These are phyloP conservation scores for Lipophrys pholis DNA, from an alignment of 2,113 vertebrate genomes.

Conservation along the genomic window DNA sequence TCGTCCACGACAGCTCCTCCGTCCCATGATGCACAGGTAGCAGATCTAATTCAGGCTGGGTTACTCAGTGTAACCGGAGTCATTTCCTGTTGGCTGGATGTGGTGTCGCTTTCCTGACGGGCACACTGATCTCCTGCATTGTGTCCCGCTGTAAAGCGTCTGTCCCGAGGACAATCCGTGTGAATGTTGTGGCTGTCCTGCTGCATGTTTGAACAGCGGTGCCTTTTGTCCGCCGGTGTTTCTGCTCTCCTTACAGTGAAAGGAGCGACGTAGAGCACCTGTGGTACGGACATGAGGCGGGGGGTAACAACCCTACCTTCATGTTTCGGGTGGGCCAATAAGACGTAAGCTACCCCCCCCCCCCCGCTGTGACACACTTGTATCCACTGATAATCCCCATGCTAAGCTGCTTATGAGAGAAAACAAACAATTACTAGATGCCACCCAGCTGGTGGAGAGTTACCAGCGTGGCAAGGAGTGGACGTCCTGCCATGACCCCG, in stretches of 20 bases:
- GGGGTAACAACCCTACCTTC: neutral
- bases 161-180: neutral
- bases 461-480: neutral
- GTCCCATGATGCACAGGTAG: no score
- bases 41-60: no score
- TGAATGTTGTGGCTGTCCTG: neutral
- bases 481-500: neutral
- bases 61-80: no score
- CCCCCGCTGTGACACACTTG: conserved; percentile 29
- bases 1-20: no score
- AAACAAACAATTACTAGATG: conserved; percentile 68
- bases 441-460: conserved; percentile 36
- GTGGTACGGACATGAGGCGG: neutral
- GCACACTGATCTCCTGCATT: neutral
- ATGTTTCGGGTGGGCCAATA: conserved; percentile 4
- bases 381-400: conserved; percentile 41
- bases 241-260: neutral
- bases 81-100: neutral
- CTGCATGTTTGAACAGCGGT: neutral
- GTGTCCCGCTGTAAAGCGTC: neutral
- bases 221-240: conserved; percentile 14
- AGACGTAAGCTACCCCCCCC: neutral
- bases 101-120: neutral
- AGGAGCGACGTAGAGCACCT: neutral
- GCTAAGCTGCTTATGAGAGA: conserved; percentile 63